A percentile compares a stretch with the other conserved stretches of the same genome.
Conservation (phyloP, 2,113 vertebrate genomes). For the Rhinopomastus cyanomelas region DNA sequence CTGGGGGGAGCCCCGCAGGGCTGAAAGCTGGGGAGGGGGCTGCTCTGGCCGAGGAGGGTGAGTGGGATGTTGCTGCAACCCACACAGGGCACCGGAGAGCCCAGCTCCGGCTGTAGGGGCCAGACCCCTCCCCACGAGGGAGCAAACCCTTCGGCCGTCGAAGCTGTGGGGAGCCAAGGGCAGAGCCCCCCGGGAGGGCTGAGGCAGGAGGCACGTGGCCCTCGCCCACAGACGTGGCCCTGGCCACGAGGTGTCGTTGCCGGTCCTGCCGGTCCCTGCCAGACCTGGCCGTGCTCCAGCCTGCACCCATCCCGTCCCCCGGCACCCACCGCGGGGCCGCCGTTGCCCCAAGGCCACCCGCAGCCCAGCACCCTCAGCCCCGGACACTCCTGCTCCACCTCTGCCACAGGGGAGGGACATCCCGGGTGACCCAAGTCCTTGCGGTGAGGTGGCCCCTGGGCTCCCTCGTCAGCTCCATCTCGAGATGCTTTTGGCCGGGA, state of each 20-base stretch:
- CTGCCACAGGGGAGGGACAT: neutral
- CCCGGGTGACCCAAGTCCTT: rapidly evolving
- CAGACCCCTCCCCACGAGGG: too few relatives aligned
- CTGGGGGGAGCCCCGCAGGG: neutral
- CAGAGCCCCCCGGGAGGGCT: neutral
- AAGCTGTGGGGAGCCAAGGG: rapidly evolving
- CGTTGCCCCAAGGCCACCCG: too few relatives aligned
- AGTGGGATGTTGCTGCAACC: neutral
- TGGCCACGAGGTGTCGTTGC: neutral
- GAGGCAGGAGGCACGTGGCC: neutral
- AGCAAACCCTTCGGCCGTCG: too few relatives aligned
- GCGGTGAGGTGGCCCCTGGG: neutral
- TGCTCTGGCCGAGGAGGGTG: neutral
- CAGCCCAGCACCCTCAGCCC: neutral
- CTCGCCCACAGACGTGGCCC: neutral
- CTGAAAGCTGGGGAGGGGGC: neutral
- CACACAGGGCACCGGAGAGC: neutral
- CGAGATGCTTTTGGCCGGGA: neutral
- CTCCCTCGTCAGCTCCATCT: neutral
- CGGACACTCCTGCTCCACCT: neutral
- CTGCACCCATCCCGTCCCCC: neutral
- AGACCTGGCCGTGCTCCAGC: neutral
- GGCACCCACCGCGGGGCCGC: neutral
- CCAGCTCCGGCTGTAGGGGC: neutral
- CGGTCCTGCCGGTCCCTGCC: neutral